Evolutionary conservation across 2,888 invertebrate species (phyloP).

Genomic region (Parnassius glacialis): DNA sequence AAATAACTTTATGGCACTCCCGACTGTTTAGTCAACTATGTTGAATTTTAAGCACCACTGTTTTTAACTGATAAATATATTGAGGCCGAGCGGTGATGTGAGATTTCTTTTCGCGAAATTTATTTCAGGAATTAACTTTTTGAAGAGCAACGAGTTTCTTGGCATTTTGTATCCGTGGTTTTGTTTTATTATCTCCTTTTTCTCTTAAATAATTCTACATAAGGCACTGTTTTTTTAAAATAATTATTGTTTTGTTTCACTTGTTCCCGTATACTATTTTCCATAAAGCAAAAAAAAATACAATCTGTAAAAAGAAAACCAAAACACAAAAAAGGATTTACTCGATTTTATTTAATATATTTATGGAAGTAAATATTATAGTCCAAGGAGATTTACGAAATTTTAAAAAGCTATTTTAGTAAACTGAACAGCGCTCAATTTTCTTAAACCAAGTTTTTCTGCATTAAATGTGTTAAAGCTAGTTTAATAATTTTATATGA

Average conservation of each 20-base stretch:
- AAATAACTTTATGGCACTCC: slow-evolving; percentile 67
- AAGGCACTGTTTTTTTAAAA: slow-evolving; percentile 66
- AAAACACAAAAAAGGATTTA: slow-evolving; percentile 65
- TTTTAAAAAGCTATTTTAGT: slow-evolving; percentile 51
- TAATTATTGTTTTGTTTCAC: slow-evolving; percentile 46
- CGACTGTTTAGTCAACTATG: slow-evolving; percentile 61
- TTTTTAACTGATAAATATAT: slow-evolving; percentile 73
- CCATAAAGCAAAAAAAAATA: slow-evolving; percentile 46
- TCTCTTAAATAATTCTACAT: slow-evolving; percentile 59
- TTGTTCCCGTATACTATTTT: slow-evolving; percentile 66
- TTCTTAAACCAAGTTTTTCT: slow-evolving; percentile 53
- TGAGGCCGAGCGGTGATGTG: slow-evolving; percentile 65
- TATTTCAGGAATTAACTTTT: slow-evolving; percentile 75
- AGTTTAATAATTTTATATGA: slow-evolving; percentile 40
- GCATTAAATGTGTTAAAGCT: slow-evolving; percentile 49
- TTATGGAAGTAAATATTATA: slow-evolving; percentile 27
- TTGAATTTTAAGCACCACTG: slow-evolving; percentile 57
- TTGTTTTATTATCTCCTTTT: slow-evolving; percentile 52
- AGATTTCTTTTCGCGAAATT: slow-evolving; percentile 76
- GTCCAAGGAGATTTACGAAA: slow-evolving; percentile 24
- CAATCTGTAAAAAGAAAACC: slow-evolving; percentile 73
- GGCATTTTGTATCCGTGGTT: slow-evolving; percentile 78
- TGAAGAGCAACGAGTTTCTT: slow-evolving; percentile 73
- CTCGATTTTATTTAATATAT: slow-evolving; percentile 42
- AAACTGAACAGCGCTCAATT: slow-evolving; percentile 62